phyloP scores from a whole-genome alignment of 2,888 invertebrate genomes.

The Loripinus fragilis region DNA sequence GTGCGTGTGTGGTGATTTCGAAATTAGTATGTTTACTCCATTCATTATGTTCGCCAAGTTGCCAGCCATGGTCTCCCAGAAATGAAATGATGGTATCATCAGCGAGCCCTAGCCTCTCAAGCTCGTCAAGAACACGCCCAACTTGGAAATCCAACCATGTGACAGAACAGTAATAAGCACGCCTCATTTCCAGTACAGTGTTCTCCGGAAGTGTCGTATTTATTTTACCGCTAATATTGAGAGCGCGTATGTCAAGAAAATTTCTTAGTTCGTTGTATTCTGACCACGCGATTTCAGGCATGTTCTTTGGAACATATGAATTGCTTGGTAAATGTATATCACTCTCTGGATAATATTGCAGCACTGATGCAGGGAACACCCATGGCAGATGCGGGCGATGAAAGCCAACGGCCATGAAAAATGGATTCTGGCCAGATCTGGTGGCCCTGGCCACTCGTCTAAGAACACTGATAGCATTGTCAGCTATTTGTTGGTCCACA shows the following conservation, averaged over 20 bases:
- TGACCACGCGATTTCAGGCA: constrained; percentile 72
- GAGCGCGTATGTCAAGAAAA: constrained; percentile 59
- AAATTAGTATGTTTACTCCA: constrained; percentile 74
- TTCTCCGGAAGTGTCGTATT: constrained; percentile 67
- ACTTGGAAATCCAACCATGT: constrained; percentile 60
- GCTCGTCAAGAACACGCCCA: constrained; percentile 57
- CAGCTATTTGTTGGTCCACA: constrained; percentile 90
- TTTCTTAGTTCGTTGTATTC: constrained; percentile 59
- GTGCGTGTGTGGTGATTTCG: constrained; percentile 70
- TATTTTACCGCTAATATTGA: constrained; percentile 60
- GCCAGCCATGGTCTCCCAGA: constrained; percentile 72
- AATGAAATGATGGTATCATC: constrained; percentile 68
- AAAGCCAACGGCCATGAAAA: constrained; percentile 92
- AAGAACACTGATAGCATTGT: constrained; percentile 88
- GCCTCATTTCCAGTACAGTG: constrained; percentile 50
- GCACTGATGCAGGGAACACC: constrained; percentile 90
- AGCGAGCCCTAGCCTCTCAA: constrained; percentile 54
- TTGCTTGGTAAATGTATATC: constrained; percentile 64
- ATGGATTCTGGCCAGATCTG: constrained; percentile 85
- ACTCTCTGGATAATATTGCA: constrained; percentile 85
- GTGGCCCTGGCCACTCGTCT: constrained; percentile 57
- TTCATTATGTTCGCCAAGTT: constrained; percentile 72
- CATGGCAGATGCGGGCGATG: constrained; percentile 96
- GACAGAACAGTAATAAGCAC: constrained; percentile 66
- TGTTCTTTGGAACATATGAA: constrained; percentile 62